A percentile compares a stretch with the other conserved stretches of the same genome.
These are phyloP conservation scores for Elanus axillaris DNA, from an alignment of 2,113 vertebrate species.

Conservation along the genomic window DNA sequence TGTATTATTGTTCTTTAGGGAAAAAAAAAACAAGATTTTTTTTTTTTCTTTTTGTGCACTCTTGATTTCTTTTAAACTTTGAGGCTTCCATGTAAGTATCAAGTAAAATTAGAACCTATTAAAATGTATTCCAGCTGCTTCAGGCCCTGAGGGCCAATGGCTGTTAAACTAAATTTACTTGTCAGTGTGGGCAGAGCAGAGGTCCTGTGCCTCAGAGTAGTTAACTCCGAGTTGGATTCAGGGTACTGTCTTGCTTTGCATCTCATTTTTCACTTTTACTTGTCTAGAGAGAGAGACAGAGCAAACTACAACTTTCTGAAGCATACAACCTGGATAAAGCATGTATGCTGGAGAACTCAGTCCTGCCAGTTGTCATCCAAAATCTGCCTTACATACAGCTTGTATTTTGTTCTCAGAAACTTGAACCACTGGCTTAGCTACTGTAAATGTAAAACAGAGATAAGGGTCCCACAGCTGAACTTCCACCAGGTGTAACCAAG, in stretches of 20 bases:
- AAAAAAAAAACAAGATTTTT: neutral
- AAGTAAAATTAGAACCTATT: neutral
- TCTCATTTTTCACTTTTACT: neutral
- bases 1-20: fast-evolving
- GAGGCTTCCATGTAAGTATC: neutral
- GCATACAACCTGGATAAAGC: neutral
- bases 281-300: neutral
- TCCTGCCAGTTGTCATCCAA: neutral
- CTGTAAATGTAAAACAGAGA: neutral
- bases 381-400: neutral
- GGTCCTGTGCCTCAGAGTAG: neutral
- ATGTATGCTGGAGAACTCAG: fast-evolving
- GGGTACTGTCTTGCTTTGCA: neutral
- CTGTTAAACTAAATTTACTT: neutral
- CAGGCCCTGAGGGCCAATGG: neutral
- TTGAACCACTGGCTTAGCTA: neutral
- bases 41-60: neutral
- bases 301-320: neutral
- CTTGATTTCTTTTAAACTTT: neutral
- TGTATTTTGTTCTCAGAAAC: neutral
- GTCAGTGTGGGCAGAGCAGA: neutral
- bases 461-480: neutral
- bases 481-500: neutral
- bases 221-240: neutral
- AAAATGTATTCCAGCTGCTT: neutral